Conservation (phyloP, 2,888 invertebrate genomes). For the Halocaridina rubra region DNA sequence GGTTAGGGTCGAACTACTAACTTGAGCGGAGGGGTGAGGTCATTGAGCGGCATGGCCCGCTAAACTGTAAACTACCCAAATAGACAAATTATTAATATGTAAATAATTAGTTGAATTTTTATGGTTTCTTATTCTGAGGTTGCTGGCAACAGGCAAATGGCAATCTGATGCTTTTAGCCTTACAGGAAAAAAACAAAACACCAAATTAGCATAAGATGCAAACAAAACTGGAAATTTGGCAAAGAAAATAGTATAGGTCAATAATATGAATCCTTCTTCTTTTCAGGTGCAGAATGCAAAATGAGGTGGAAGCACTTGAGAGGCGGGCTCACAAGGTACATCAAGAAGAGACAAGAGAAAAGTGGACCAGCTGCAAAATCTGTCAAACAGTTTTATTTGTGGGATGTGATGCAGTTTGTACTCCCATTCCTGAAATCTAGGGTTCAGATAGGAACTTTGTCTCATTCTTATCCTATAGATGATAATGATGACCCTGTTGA, state of each 20-base stretch:
- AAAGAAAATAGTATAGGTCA: slow-evolving; percentile 2
- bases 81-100: too few species aligned
- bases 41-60: too few species aligned
- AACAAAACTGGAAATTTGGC: too few species aligned
- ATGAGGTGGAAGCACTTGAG: not conserved
- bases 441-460: slow-evolving; percentile 15
- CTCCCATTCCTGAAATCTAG: slow-evolving; percentile 26
- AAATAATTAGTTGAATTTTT: too few species aligned
- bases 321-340: slow-evolving; percentile 1
- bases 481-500: not conserved
- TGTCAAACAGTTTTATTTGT: slow-evolving; percentile 25
- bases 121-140: too few species aligned
- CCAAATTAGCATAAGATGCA: not conserved
- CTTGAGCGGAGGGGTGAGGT: too few species aligned
- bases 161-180: too few species aligned
- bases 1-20: too few species aligned
- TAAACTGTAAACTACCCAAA: too few species aligned
- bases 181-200: not conserved
- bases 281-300: too few species aligned
- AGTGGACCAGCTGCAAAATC: slow-evolving; percentile 10
- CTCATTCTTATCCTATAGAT: not conserved
- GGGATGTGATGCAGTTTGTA: slow-evolving; percentile 29
- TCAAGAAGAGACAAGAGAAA: too few species aligned
- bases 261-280: not conserved
- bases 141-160: too few species aligned